Evolutionary conservation across 2,888 invertebrate genomes (phyloP).

Genomic region (Polyploca ridens): DNA sequence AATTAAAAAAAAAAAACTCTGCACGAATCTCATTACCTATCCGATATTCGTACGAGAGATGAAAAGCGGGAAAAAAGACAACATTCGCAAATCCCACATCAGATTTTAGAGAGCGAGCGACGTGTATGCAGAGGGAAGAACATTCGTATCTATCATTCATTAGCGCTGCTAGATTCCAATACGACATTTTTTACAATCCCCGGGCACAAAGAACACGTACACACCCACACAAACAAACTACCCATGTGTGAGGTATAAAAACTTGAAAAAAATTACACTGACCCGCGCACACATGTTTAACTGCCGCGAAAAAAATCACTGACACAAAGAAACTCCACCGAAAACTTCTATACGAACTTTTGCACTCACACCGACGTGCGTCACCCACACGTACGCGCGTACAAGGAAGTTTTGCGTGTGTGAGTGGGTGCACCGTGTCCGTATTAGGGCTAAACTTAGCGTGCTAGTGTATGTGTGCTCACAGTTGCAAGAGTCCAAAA

Average conservation of each 20-base stretch:
- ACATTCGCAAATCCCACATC: slow-evolving; percentile 66
- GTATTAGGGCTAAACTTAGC: slow-evolving; percentile 78
- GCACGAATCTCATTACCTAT: slow-evolving; percentile 33
- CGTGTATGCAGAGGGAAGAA: slow-evolving; percentile 60
- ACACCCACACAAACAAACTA: slow-evolving; percentile 64
- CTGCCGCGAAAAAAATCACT: slow-evolving; percentile 81
- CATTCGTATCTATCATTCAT: slow-evolving; percentile 82
- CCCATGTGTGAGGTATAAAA: slow-evolving; percentile 70
- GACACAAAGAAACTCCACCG: slow-evolving; percentile 83
- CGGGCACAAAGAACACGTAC: slow-evolving; percentile 80
- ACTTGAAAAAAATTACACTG: slow-evolving; percentile 82
- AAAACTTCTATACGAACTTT: slow-evolving; percentile 83
- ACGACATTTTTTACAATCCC: slow-evolving; percentile 84
- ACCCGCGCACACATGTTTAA: slow-evolving; percentile 72
- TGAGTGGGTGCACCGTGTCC: slow-evolving; percentile 69
- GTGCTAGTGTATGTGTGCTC: slow-evolving; percentile 59
- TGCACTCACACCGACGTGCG: slow-evolving; percentile 56
- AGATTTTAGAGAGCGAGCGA: slow-evolving; percentile 65
- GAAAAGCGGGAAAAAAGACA: slow-evolving; percentile 41
- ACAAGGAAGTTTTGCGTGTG: slow-evolving; percentile 65
- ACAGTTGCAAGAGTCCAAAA: slow-evolving; percentile 78
- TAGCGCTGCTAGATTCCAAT: slow-evolving; percentile 83
- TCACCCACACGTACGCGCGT: slow-evolving; percentile 43
- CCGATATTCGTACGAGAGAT: slow-evolving; percentile 38
- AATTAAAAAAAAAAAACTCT: slow-evolving; percentile 15